Percentiles rank a stretch among this genome's conserved stretches.
phyloP scores from a whole-genome alignment of 2,797 vertebrate genomes.

The Arctocebus calabarensis region DNA sequence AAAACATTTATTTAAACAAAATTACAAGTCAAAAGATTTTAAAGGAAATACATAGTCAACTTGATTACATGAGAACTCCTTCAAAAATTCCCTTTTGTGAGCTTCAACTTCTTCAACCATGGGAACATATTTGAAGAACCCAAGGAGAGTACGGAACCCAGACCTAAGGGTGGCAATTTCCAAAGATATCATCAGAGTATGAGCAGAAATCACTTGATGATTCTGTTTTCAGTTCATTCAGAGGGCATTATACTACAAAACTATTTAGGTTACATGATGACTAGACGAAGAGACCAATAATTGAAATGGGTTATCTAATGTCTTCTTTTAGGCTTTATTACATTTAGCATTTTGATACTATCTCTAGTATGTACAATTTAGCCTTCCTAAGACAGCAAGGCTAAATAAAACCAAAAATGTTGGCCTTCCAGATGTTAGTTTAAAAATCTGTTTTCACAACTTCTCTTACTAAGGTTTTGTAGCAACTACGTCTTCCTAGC shows the following conservation, averaged over 20 bases:
- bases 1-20: too few relatives aligned
- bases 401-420: background rate
- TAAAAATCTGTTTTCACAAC: background rate
- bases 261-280: background rate
- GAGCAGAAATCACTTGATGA: background rate
- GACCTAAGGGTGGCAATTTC: background rate
- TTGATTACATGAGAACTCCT: too few relatives aligned
- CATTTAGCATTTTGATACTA: background rate
- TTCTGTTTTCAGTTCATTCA: background rate
- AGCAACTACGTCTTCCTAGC: background rate
- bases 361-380: background rate
- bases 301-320: fast-evolving
- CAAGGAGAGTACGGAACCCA: background rate
- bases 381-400: background rate
- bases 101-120: background rate
- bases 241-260: background rate
- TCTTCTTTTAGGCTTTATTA: too few relatives aligned
- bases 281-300: fast-evolving
- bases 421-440: background rate
- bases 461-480: background rate
- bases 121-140: background rate
- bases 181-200: background rate
- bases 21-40: too few relatives aligned
- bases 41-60: too few relatives aligned
- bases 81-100: too few relatives aligned